Percentiles rank a stretch among this genome's conserved stretches.
Evolutionary conservation across 92 coral and sea anemone species (phyloP).

Genomic region (Parazoanthus atlanticus): DNA sequence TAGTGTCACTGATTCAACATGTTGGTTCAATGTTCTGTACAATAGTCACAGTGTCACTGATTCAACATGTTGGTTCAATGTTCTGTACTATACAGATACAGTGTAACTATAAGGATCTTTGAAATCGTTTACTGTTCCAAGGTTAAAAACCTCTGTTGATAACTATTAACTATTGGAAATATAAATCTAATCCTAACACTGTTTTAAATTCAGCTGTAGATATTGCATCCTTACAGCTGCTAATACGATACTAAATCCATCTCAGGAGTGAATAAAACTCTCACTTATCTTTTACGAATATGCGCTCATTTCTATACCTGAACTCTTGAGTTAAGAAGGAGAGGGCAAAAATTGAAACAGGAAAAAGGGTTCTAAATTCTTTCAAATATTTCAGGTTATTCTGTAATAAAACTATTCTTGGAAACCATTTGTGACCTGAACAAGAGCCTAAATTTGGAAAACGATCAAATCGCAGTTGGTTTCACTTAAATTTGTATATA

Average conservation of each 20-base stretch:
- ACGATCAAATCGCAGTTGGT: not conserved
- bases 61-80: not conserved
- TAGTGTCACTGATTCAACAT: not conserved
- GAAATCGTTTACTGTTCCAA: not conserved
- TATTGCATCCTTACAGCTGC: too few relatives aligned
- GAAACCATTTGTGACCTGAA: not conserved
- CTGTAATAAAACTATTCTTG: not conserved
- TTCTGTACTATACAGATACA: not conserved
- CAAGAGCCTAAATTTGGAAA: not conserved
- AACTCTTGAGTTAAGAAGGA: not conserved
- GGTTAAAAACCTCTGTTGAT: not conserved
- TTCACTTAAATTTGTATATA: not conserved
- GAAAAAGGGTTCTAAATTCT: not conserved
- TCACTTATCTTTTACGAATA: not conserved
- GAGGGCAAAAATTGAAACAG: not conserved
- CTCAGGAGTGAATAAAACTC: not conserved
- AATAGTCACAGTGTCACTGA: not conserved
- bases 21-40: not conserved
- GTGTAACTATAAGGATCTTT: not conserved
- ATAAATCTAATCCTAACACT: not conserved
- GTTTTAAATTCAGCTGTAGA: not conserved
- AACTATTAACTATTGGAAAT: not conserved
- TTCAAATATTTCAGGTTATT: not conserved
- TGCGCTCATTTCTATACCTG: not conserved
- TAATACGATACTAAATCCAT: too few relatives aligned